Evolutionary conservation across 2,888 invertebrate species (phyloP), one percentile per base, ranked within the genome.

Genomic region (Monopis laevigella): DNA sequence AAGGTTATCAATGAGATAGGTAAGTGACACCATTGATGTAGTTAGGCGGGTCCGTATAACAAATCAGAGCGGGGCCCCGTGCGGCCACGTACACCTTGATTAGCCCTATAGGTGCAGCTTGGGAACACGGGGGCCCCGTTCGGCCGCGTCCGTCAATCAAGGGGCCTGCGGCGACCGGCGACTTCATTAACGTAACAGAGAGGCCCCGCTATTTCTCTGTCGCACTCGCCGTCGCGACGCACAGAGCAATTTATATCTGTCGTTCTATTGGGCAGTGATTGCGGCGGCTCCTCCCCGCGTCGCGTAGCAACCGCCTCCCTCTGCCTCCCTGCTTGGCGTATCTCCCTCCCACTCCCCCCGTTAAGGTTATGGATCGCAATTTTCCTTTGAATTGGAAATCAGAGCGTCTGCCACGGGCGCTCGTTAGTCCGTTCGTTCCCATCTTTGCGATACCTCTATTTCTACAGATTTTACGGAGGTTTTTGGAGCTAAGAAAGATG

Each of bases 271-370:
- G 78, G 77, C 82, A 74, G 80, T 78, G 82, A 82, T 82, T 82
- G 73, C 69, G 62, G 78, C 67, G 77, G 65, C 83, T 81, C 82
- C 84, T 81, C 84, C 85, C 85, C 80, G 82, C 85, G 85, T 85
- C 80, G 72, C 84, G 71, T 83, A 78, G 83, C 82, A 77, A 85
- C 85, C 78, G 68, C 50, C 43, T 50, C 55, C 41, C 39, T 36
- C 43, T 21, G 35, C 36, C 42, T 39, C 28, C 34, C 44, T 28
- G 18, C 55, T 54, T 54, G 56, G 51, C 53, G 63, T 69, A 73
- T 80, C 69, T 65, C 61, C 46, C 48, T 51, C 47, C 58, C 64
- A 62, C 55, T 58, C 56, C 51, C 50, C 45, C 41, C 49, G 50
- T 52, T 51, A 58, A 62, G 66, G 70, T 73, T 74, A 74, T 74